Evolutionary conservation across 2,888 invertebrate genomes (phyloP), one percentile per base, ranked within the genome.

Genomic region (Psylliodes chrysocephalus): DNA sequence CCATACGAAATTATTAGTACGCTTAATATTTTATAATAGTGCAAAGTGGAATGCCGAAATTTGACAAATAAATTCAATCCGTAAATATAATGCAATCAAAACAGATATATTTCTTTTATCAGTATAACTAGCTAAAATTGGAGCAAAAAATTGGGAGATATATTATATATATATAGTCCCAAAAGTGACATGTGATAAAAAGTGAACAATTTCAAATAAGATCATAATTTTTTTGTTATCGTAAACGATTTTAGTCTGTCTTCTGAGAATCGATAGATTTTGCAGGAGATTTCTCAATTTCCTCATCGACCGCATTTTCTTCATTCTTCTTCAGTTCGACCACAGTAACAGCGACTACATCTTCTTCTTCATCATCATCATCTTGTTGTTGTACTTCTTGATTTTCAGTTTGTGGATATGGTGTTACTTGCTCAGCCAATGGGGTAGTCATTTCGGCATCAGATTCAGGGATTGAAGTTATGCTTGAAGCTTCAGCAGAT

Each of bases 401-500:
- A 22, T 22, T 22, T 15, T 15, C 44, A 46, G 28, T n/a, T n/a
- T 33, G 18, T 14, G 5, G 1, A 33, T 7, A 18, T 22, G 15
- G 7, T 4, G 42, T 1, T 1, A 17, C 38, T 38, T 15, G 7
- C 18, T 44, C 46, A 7, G 22, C 25, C 14, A 46, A n/a, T 8
- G 46, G 46, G 6, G 46, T 25, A 10, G 19, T 14, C 10, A 17
- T 38, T 4, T 47, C 47, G 7, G 1, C 4, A 38, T 42, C 42
- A n/a, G 57, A 19, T 33, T 47, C 46, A n/a, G 46, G 22, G 12
- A 46, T 22, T 12, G 46, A 25, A 2, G 19, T 46, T 25, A 46
- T 46, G n/a, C 22, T 14, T 12, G 46, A 46, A 19, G 18, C 19
- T 57, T 57, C 57, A 14, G 17, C 57, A 4, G 57, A 57, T 18